These are phyloP conservation scores for Enhydra lutris DNA, from an alignment of 2,113 vertebrate genomes.

Conservation along the genomic window DNA sequence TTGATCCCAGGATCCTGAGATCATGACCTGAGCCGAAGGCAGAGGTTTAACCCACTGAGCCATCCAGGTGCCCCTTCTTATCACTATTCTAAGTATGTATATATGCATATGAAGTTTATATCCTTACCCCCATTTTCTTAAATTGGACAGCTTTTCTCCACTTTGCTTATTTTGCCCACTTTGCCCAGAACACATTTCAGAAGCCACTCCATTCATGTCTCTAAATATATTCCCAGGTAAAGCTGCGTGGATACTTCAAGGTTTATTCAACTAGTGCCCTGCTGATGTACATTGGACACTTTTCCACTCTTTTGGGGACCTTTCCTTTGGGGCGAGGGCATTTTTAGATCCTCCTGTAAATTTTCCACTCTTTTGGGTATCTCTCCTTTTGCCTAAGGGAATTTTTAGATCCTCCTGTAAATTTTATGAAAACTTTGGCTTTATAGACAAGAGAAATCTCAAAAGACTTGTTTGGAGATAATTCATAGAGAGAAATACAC, in stretches of 20 bases:
- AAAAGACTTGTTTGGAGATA: conserved; percentile 20
- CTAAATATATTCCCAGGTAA: background rate
- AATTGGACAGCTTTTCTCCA: background rate
- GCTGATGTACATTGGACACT: background rate
- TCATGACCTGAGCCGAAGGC: too few species aligned
- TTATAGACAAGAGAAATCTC: background rate
- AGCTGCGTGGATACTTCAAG: background rate
- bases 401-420: conserved; percentile 36
- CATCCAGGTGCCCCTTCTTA: background rate
- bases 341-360: conserved; percentile 46
- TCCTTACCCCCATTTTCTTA: background rate
- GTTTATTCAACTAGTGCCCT: background rate
- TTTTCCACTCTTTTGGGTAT: background rate
- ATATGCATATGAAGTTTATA: background rate
- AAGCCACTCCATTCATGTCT: background rate
- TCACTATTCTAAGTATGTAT: background rate
- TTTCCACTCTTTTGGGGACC: background rate
- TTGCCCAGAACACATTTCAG: background rate
- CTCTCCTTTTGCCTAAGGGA: background rate
- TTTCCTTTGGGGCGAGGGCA: background rate
- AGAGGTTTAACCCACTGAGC: too few species aligned
- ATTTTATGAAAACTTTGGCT: background rate
- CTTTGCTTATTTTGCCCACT: background rate
- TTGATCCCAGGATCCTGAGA: too few species aligned
- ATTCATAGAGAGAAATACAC: background rate